Evolutionary conservation across 2,888 invertebrate species (phyloP), one percentile per base, ranked within the genome.

Genomic region (Lacanobia oleracea): DNA sequence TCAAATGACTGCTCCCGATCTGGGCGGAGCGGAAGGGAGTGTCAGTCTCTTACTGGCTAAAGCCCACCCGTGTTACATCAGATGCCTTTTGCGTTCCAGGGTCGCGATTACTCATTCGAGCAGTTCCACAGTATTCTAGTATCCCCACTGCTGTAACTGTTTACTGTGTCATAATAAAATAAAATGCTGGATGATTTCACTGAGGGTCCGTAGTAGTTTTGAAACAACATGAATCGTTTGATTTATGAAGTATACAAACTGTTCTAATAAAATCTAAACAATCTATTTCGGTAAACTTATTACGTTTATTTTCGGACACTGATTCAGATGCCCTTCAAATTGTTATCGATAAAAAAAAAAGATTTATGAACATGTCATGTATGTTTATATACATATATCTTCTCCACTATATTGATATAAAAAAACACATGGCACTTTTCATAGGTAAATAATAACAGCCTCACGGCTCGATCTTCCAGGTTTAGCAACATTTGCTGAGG

Each of bases 191-290:
- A 61, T 68, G 67, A 75, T 62, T 50, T 71, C 79, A 79, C 62
- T 50, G 21, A 62, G 40, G 40, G 23, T 60, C 63, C 50, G 54
- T n/a, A 23, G 48, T 37, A 33, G 12, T 51, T 54, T 45, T 2
- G 14, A 75, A 65, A 67, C 53, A 72, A 62, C 61, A 64, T 60
- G 16, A 37, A 61, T 21, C 18, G 21, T 8, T 43, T 79, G 70
- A 79, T 76, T 76, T 62, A 79, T 72, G 45, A 72, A 65, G 67
- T 72, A 62, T 76, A 67, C 37, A 72, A 72, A 72, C 40, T 27
- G 18, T 45, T 21, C 27, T 21, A 63, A 54, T 45, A 57, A 67
- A 64, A 63, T 40, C 12, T 68, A 68, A 59, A 79, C 67, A 63
- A 16, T 56, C 51, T 72, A 66, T 79, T 68, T 72, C 37, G 10